Conservation (phyloP, 1,140 invertebrate genomes). For the Brachionus koreanus region DNA sequence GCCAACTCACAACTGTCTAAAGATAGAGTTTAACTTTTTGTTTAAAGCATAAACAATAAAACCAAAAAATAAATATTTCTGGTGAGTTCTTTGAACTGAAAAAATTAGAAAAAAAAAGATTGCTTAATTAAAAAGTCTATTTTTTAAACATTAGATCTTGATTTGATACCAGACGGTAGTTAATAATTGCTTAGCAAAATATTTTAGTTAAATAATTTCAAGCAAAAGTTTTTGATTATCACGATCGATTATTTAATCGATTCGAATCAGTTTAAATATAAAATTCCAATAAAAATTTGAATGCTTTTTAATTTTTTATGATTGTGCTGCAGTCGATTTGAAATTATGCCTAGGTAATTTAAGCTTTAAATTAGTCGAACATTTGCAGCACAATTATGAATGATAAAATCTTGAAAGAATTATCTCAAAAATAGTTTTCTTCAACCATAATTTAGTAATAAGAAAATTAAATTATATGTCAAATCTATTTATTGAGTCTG, state of each 20-base stretch:
- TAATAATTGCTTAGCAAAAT: background rate
- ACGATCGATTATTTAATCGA: background rate
- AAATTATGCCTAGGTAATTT: background rate
- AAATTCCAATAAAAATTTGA: background rate
- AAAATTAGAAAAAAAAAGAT: too few species aligned
- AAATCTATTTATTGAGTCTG: background rate
- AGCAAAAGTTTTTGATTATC: background rate
- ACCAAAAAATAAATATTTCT: background rate
- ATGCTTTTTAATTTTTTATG: background rate
- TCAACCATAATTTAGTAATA: background rate
- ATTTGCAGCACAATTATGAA: background rate
- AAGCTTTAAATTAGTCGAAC: background rate
- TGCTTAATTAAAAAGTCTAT: background rate
- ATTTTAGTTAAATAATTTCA: background rate
- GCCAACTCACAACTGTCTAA: too few species aligned
- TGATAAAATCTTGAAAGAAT: background rate
- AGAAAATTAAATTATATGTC: background rate
- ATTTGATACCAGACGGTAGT: background rate
- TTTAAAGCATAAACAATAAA: too few species aligned
- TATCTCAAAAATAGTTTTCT: background rate
- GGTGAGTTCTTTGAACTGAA: background rate
- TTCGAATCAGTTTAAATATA: background rate
- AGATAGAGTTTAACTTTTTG: too few species aligned
- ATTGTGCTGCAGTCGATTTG: background rate
- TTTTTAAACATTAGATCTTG: background rate